A percentile compares a stretch with the other conserved stretches of the same genome.
phyloP scores from a whole-genome alignment of 2,797 vertebrate species.

The Acrocephalus scirpaceus region DNA sequence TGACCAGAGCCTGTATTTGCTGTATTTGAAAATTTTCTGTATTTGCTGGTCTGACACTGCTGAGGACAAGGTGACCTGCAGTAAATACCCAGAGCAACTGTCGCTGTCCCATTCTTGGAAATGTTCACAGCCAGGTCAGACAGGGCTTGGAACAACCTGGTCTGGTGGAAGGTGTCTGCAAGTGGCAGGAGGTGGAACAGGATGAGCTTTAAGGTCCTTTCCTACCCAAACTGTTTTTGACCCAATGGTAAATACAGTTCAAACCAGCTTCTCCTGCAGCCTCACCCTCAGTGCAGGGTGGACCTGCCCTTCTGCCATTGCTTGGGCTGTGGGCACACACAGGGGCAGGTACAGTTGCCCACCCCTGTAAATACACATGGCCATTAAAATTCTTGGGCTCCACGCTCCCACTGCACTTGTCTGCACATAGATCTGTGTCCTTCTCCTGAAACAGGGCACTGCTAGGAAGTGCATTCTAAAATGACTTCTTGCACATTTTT shows the following conservation, averaged over 20 bases:
- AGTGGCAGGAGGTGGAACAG: neutral
- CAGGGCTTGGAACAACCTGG: neutral
- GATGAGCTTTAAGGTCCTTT: neutral
- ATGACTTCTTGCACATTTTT: neutral
- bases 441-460: neutral
- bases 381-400: neutral
- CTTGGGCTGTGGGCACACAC: accelerated
- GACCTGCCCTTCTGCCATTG: neutral
- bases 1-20: neutral
- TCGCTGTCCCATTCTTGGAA: neutral
- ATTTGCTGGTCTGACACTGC: neutral
- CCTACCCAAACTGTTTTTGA: neutral
- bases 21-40: neutral
- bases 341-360: accelerated
- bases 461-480: neutral
- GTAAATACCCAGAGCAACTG: neutral
- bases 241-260: neutral
- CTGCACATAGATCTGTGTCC: neutral
- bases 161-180: neutral
- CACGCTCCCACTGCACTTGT: neutral
- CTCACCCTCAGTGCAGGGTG: neutral
- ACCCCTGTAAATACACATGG: neutral
- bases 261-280: neutral
- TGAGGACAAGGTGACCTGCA: neutral
- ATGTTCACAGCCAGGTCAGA: neutral